Evolutionary conservation across 1,140 invertebrate species (phyloP), one percentile per base, ranked within the genome.

Genomic region (Physella acuta): DNA sequence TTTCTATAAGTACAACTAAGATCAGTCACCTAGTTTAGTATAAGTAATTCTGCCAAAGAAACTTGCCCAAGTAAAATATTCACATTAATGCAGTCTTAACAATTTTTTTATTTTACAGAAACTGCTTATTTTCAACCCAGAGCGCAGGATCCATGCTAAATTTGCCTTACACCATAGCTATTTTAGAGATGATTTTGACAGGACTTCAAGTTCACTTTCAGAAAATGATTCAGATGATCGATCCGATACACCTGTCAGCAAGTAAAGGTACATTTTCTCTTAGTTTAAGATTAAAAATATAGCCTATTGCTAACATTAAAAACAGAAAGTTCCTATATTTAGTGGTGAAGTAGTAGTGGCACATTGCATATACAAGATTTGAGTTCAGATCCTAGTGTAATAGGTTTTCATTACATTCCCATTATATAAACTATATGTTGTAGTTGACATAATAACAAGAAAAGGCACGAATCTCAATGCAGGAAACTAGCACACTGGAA

Each of bases 101-200:
- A n/a, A n/a, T n/a, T n/a, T n/a, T n/a, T n/a, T n/a, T n/a, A n/a
- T n/a, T n/a, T 73, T 77, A 33, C 73, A 82, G 78, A 76, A 78
- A 77, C 68, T 85, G 60, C 75, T 99, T 36, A 91, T 96, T n/a
- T 99, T 97, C 85, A 96, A 97, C 88, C 96, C 96, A 68, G 90
- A 91, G 66, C 88, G 93, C 79, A 86, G 97, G 75, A 91, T 98
- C 83, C 94, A 92, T 69, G 96, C 97, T 2, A 94, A 96, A 76
- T 93, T 96, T 82, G 94, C 96, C 0, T 94, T 99, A 91, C 88
- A 90, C 61, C 96, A 99, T 88, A 88, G 90, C 1, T 99, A 97
- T 84, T 99, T 99, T 86, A 90, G 90, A 79, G 95, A 98, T 82
- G 80, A 81, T 44, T 44, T 78, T n/a, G 78, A 80, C 37, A 72